These are phyloP conservation scores for Anagyrus pseudococci DNA, from an alignment of 2,888 invertebrate genomes.

Conservation along the genomic window DNA sequence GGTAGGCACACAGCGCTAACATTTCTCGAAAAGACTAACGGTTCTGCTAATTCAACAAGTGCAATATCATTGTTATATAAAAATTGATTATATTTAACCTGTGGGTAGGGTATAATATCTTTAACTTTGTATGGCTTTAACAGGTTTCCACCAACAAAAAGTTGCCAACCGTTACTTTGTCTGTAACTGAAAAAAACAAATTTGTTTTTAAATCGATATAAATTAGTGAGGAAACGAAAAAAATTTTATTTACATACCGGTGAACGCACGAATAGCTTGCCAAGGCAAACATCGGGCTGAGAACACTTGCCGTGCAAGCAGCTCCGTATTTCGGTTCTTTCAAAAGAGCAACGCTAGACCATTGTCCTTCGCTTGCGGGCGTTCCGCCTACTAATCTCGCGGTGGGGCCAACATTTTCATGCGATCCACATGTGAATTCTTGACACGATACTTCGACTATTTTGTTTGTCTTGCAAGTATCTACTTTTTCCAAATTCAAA, in stretches of 20 bases:
- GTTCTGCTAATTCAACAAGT: slow-evolving; percentile 64
- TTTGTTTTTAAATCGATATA: neutral
- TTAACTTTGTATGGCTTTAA: slow-evolving; percentile 55
- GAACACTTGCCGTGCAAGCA: slow-evolving; percentile 59
- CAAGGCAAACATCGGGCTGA: slow-evolving; percentile 59
- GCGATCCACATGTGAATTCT: slow-evolving; percentile 61
- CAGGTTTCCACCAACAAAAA: slow-evolving; percentile 53
- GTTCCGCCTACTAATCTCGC: slow-evolving; percentile 65
- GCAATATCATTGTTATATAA: slow-evolving; percentile 68
- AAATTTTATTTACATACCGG: slow-evolving; percentile 45
- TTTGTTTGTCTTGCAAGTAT: slow-evolving; percentile 60
- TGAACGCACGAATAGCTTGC: slow-evolving; percentile 60
- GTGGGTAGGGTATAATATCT: slow-evolving; percentile 66
- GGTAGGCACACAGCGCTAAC: slow-evolving; percentile 69
- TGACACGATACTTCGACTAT: slow-evolving; percentile 66
- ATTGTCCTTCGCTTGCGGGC: slow-evolving; percentile 64
- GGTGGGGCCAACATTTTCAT: slow-evolving; percentile 53
- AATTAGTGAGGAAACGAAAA: neutral
- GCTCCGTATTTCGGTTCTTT: slow-evolving; percentile 54
- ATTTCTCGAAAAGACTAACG: slow-evolving; percentile 64
- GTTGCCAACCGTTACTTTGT: slow-evolving; percentile 54
- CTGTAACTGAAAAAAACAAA: slow-evolving; percentile 46
- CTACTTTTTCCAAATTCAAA: slow-evolving; percentile 61
- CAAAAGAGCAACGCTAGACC: slow-evolving; percentile 67
- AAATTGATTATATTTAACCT: slow-evolving; percentile 68